Percentiles rank a stretch among this genome's conserved stretches.
Conservation (phyloP, 64 coral and sea anemone genomes). For the Acropora yongei region DNA sequence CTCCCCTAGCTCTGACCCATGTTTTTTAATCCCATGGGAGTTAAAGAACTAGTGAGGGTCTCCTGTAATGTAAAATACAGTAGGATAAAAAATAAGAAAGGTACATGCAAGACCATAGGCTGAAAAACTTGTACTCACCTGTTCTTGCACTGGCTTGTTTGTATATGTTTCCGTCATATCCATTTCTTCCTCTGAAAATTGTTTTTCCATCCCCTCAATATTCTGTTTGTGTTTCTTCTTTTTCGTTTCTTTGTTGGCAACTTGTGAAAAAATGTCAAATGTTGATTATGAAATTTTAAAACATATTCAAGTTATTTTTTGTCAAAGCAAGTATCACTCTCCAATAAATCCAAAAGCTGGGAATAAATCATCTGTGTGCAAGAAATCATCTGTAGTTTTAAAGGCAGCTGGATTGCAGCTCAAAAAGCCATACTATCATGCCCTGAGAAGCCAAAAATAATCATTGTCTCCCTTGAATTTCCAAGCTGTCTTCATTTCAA, state of each 20-base stretch:
- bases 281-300: background rate
- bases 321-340: too few relatives aligned
- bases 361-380: too few relatives aligned
- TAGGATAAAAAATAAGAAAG: too few relatives aligned
- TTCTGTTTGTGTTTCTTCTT: constrained; percentile 59
- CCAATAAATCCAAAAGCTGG: too few relatives aligned
- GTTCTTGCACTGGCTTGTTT: constrained; percentile 36
- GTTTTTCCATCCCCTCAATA: constrained; percentile 64
- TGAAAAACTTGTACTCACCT: background rate
- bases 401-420: background rate
- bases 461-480: too few relatives aligned
- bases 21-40: too few relatives aligned
- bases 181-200: constrained; percentile 11
- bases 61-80: too few relatives aligned
- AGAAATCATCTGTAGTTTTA: background rate
- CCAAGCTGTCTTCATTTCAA: too few relatives aligned
- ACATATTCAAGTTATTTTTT: too few relatives aligned
- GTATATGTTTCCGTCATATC: constrained; percentile 71
- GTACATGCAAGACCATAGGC: background rate
- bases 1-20: too few relatives aligned
- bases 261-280: background rate
- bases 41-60: too few relatives aligned
- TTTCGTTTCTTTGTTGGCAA: constrained; percentile 57
- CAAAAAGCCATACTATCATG: background rate
- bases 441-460: too few relatives aligned